Conservation (phyloP, 1,140 invertebrate genomes). For the Orussus abietinus region DNA sequence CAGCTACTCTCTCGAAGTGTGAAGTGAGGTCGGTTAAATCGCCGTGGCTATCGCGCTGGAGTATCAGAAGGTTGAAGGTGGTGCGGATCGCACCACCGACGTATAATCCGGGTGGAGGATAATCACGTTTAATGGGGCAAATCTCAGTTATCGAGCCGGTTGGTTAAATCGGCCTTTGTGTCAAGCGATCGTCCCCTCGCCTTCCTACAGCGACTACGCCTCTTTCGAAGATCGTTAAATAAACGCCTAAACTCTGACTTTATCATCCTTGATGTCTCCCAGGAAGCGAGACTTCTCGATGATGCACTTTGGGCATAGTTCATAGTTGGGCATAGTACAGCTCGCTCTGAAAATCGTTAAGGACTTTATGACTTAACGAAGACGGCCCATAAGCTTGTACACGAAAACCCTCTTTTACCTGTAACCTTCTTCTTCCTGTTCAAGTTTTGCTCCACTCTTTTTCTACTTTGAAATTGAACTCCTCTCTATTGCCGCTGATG, state of each 20-base stretch:
- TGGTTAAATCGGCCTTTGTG: not conserved
- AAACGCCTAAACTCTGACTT: no score
- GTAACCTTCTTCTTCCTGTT: not conserved
- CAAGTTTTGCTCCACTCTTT: not conserved
- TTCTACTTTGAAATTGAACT: not conserved
- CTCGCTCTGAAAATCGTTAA: no score
- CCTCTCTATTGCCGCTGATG: no score
- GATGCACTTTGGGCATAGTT: no score
- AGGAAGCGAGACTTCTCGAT: no score
- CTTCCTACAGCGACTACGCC: no score
- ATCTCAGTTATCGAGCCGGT: not conserved
- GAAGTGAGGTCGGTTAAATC: no score
- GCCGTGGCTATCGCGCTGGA: no score
- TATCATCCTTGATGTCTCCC: no score
- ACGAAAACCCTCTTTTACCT: constrained; percentile 15
- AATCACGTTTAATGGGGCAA: not conserved
- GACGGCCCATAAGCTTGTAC: constrained; percentile 11
- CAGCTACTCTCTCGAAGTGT: no score
- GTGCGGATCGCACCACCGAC: constrained; percentile 1
- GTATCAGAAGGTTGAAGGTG: not conserved
- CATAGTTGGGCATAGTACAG: no score
- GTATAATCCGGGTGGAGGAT: not conserved
- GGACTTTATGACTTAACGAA: constrained; percentile 15
- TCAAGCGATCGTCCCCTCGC: not conserved
- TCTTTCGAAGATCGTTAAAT: no score